Base-by-base conservation (phyloP, 2,888 invertebrate genomes). In the Clostera curtula region DNA sequence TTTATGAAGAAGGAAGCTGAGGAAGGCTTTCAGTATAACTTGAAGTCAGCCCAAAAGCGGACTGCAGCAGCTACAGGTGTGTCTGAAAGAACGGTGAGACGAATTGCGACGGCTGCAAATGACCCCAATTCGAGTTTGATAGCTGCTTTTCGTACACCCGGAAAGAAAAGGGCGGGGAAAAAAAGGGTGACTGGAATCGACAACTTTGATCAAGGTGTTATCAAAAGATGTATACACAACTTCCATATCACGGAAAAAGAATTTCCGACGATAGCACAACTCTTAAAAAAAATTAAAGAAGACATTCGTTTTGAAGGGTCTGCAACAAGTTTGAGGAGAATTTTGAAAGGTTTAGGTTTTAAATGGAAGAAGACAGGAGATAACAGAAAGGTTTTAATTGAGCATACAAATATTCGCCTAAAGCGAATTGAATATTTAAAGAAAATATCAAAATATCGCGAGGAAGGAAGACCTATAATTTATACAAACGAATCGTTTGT, bases 221-320 rank as follows among this genome's bases (percentile, higher is more conserved):
- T 59, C 11, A 57, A 44, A 37, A 48, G 51, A 11, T 47, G 43
- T 15, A 42, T 59, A 4, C 53, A 61, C 19, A 58, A 54, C 31
- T 58, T 47, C 20, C 56, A 61, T 25, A 6, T 25, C 3, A 43
- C 42, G 2, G 29, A 53, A 13, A 55, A 59, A 21, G 51, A 54
- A 24, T 27, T 57, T 1, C 49, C 47, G 1, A 49, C 56, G 4
- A 19, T 56, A 7, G 25, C 19, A 7, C 43, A 43, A 19, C 24
- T 57, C 8, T 18, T 18, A 18, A 18, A 7, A 18, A 18, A 18
- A 18, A n/a, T 7, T n/a, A 18, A 18, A 18, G 3, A 3, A 5
- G 18, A 18, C 8, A 18, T 18, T 18, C 6, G 8, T 18, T 18
- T 18, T 7, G 8, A 18, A 18, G 18, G 18, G 8, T 3, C 18